These are phyloP conservation scores for Zaprionus kolodkinae DNA, from an alignment of 1,140 invertebrate genomes.

Conservation along the genomic window DNA sequence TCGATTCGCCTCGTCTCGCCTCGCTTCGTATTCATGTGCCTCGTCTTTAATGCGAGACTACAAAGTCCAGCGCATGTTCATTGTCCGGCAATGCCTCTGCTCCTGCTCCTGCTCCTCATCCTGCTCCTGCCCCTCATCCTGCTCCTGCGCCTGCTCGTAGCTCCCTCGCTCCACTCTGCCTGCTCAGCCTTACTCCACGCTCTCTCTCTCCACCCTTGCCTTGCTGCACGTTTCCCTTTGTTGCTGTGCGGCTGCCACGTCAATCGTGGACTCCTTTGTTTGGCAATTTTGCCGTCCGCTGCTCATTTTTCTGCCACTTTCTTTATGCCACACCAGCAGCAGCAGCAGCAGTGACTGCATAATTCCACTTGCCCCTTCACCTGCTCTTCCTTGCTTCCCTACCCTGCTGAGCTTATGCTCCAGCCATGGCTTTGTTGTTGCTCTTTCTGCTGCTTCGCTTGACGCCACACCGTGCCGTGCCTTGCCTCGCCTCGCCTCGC, in stretches of 20 bases:
- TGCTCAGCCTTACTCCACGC: not conserved
- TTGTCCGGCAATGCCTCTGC: conserved; percentile 17
- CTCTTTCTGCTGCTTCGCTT: conserved; percentile 52
- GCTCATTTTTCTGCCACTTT: conserved; percentile 60
- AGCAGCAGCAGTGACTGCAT: conserved; percentile 37
- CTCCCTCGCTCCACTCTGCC: not conserved
- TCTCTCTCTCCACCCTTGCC: not conserved
- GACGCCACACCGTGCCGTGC: too few species aligned
- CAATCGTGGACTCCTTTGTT: conserved; percentile 60
- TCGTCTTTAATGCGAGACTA: not conserved
- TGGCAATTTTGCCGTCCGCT: conserved; percentile 66
- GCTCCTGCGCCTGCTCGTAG: too few species aligned
- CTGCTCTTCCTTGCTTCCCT: not conserved
- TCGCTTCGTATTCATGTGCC: not conserved
- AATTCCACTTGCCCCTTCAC: conserved; percentile 42
- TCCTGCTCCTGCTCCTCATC: too few species aligned
- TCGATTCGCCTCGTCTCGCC: not conserved
- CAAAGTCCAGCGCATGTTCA: conserved; percentile 15
- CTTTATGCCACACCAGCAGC: conserved; percentile 35
- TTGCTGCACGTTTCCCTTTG: conserved; percentile 5
- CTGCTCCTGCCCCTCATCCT: not conserved
- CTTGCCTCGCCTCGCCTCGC: not conserved
- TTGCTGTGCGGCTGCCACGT: conserved; percentile 28
- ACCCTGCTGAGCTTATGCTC: not conserved
- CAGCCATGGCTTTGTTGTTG: conserved; percentile 48